Evolutionary conservation across 2,797 vertebrate genomes (phyloP).

Genomic region (Neosalanx taihuensis): DNA sequence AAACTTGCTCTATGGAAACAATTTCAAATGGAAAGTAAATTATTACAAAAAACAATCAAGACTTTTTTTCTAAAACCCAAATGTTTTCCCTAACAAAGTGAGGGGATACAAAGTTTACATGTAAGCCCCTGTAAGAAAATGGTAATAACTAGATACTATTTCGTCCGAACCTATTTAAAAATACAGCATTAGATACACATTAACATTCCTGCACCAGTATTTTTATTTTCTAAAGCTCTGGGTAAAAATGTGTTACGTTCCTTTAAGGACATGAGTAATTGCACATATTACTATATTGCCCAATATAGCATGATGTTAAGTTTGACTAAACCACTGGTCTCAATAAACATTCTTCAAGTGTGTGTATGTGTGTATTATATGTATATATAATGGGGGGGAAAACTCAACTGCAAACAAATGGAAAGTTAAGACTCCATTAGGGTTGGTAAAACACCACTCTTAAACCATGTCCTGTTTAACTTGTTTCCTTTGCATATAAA

Average conservation of each 20-base stretch:
- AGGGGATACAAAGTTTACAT: slow-evolving; percentile 35
- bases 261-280: slow-evolving; percentile 37
- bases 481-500: not conserved
- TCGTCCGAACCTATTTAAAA: slow-evolving; percentile 33
- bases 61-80: not conserved
- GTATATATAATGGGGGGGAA: slow-evolving; percentile 15
- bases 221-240: slow-evolving; percentile 41
- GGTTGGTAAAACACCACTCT: not conserved
- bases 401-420: not conserved
- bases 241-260: slow-evolving; percentile 12
- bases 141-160: slow-evolving; percentile 34
- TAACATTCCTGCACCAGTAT: slow-evolving; percentile 41
- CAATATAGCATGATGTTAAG: slow-evolving; percentile 24
- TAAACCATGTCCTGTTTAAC: not conserved
- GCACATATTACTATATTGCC: slow-evolving; percentile 43
- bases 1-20: slow-evolving; percentile 12
- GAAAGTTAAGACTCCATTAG: not conserved
- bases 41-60: slow-evolving; percentile 18
- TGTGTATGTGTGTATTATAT: slow-evolving; percentile 3
- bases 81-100: slow-evolving; percentile 22
- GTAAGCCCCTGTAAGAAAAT: slow-evolving; percentile 31
- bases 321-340: slow-evolving; percentile 21
- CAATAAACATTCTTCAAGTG: slow-evolving; percentile 52
- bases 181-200: slow-evolving; percentile 46
- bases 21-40: slow-evolving; percentile 17